These are phyloP conservation scores for Lutjanus erythropterus DNA, from an alignment of 2,113 vertebrate species.

Conservation along the genomic window DNA sequence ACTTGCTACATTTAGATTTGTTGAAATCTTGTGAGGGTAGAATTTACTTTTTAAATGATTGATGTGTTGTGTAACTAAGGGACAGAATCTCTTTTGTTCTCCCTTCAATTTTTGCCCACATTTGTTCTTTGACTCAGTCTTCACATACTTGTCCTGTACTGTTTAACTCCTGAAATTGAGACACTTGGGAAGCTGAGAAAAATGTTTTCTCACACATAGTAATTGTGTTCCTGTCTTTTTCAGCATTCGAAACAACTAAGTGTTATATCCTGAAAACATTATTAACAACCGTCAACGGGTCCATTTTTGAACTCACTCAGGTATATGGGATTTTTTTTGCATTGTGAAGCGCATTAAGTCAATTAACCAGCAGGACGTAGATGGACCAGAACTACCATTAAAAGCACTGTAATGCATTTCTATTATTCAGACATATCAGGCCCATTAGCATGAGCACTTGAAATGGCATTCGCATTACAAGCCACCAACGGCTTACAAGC, in stretches of 20 bases:
- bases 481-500: conserved; percentile 67
- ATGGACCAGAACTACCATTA: conserved; percentile 54
- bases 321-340: conserved; percentile 20
- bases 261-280: conserved; percentile 20
- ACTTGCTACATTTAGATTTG: background rate
- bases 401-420: conserved; percentile 59
- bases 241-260: conserved; percentile 13
- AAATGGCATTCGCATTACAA: conserved; percentile 72
- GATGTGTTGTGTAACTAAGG: background rate
- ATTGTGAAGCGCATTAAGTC: conserved; percentile 40
- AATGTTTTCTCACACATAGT: background rate
- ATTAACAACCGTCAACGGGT: conserved; percentile 6
- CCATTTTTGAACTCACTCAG: conserved; percentile 6
- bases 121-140: background rate
- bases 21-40: background rate
- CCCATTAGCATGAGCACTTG: conserved; percentile 69
- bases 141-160: background rate
- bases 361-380: conserved; percentile 50
- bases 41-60: background rate
- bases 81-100: background rate
- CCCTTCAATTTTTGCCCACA: background rate
- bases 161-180: background rate
- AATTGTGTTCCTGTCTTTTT: conserved; percentile 1
- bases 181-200: background rate
- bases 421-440: conserved; percentile 68